Conservation (phyloP, 37 sponge, comb jelly and placozoan genomes). For the Tethya wilhelma region DNA sequence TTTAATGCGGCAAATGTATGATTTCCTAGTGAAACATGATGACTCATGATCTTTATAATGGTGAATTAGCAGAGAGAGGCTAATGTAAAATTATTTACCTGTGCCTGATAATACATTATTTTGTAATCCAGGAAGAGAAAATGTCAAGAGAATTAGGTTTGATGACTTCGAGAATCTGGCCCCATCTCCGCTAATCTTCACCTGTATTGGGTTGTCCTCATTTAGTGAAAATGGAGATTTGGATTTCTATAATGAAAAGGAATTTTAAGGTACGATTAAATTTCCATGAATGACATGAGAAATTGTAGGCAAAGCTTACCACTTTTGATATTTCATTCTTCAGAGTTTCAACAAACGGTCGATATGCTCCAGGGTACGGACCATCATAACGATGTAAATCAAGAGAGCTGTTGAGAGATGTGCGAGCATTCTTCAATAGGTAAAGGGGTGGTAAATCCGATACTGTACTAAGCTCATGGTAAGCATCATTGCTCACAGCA, state of each 20-base stretch:
- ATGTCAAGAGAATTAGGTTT: slow-evolving; percentile 11
- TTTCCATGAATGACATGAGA: no score
- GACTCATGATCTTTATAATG: neutral
- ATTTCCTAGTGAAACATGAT: neutral
- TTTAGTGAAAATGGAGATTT: neutral
- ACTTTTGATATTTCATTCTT: neutral
- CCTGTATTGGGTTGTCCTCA: neutral
- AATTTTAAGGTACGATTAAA: no score
- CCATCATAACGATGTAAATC: neutral
- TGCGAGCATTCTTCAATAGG: neutral
- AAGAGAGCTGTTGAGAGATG: neutral
- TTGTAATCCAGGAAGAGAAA: slow-evolving; percentile 10
- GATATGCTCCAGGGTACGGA: neutral
- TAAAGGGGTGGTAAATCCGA: neutral
- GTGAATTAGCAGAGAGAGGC: no score
- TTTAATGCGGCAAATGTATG: slow-evolving; percentile 1
- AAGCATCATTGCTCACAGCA: slow-evolving; percentile 22
- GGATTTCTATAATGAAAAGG: no score
- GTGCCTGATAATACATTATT: slow-evolving; percentile 3
- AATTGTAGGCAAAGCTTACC: neutral
- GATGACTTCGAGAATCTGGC: slow-evolving; percentile 16
- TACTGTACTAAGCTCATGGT: slow-evolving; percentile 12
- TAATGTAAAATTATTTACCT: neutral
- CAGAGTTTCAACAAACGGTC: neutral
- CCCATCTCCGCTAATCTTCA: slow-evolving; percentile 38